Base-by-base conservation (phyloP, 2,797 vertebrate genomes). In the Schizopygopsis malacanthus region DNA sequence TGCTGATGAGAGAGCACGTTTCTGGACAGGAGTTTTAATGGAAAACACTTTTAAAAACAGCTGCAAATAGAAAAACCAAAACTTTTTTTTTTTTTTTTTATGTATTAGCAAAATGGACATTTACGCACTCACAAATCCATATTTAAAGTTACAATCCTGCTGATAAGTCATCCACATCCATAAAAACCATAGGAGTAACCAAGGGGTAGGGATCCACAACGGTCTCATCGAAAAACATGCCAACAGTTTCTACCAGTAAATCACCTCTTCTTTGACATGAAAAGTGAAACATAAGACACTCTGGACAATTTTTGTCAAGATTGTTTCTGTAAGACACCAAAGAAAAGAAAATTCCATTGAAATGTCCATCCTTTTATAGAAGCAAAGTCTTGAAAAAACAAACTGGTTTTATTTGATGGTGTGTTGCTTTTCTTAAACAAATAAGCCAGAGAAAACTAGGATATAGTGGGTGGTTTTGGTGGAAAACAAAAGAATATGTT, bases 1-100 rank as follows among this genome's bases (percentile, higher is more conserved):
- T 65, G 82, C 78, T 88, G 81, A 89, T 82, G 28, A 76, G 85
- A 75, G 85, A 73, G 69, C 67, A 10, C 25, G 52, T 63, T 81
- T 81, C 22, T 80, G 69, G 50, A 41, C 18, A 63, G 25, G 47
- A 54, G 47, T 12, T 25, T 75, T 67, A 82, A 43, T 52, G 75
- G 22, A 84, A 79, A 82, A 56, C 33, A 43, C 18, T 11, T 61
- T 47, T 22, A 83, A 45, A 41, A 63, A 12, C 56, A 47, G 41
- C 59, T 63, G 41, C 18, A 80, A 11, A 67, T 28, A 50, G 43
- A 33, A 80, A 80, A 80, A 63, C 16, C 67, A 61, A 5, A 22
- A 65, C 10, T 28, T 12, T 47, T 28, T 59, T 78, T 18, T 4
- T 18, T 2, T 15, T 13, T 2, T 16, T 56, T 20, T 54, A 37